Base-by-base conservation (phyloP, 2,797 vertebrate genomes). In the Darevskia nairensis region DNA sequence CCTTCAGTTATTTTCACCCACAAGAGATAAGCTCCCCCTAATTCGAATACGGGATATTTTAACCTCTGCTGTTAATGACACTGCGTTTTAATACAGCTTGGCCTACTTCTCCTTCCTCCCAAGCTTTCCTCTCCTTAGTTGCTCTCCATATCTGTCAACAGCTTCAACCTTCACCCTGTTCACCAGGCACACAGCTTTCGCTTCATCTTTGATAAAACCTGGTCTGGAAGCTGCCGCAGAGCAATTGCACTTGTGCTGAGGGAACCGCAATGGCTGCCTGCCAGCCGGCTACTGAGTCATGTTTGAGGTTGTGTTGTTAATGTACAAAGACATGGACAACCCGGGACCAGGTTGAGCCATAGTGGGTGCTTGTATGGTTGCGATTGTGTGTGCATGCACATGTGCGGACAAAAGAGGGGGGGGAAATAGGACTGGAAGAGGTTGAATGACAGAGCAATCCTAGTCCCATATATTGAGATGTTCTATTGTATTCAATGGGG, bases 31-130 rank as follows among this genome's bases (percentile, higher is more conserved):
- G 50, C 66, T 77, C 32, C 23, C 64, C 13, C 13, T 55, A 25
- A 68, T 69, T 68, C 27, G 10, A 78, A 68, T 78, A 68, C 27
- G 61, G 61, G 61, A 79, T 29, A 50, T 15, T 79, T 69, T 79
- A 66, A 86, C 44, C 29, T 68, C 61, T 68, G 39, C 59, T 78
- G 29, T 44, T 68, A 86, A 78, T 79, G 17, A 86, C 9, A 74
- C 23, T 35, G 19, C 27, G 10, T 10, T 11, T 32, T 84, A 72
- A 39, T 72, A 35, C n/a, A 83, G 66, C 82, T 83, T 83, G 41
- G 29, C 44, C 44, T 46, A 46, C n/a, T 71, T 82, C 46, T 83
- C 41, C 46, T 84, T 84, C 81, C 41, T 82, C 81, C 27, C 81
- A 71, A 71, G 41, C 81, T 83, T 21, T 71, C 2, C 46, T 74